A percentile compares a stretch with the other conserved stretches of the same genome.
Evolutionary conservation across 1,140 invertebrate species (phyloP).

Genomic region (Drosophila lini): DNA sequence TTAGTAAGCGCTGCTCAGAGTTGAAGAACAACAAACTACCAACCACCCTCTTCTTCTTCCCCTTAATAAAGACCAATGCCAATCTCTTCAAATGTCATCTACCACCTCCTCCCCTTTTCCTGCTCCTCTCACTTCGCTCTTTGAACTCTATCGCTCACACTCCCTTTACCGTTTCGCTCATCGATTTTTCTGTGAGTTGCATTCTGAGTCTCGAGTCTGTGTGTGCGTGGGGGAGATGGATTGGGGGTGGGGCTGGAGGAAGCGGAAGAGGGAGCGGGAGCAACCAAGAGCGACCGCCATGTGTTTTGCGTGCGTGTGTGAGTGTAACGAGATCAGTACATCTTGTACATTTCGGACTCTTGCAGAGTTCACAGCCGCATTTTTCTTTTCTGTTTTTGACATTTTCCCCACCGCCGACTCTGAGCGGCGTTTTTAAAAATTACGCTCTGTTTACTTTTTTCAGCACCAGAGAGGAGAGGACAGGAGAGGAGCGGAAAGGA

Average conservation of each 20-base stretch:
- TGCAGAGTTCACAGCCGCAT: constrained; percentile 74
- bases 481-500: constrained; percentile 2
- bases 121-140: constrained; percentile 34
- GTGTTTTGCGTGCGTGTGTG: constrained; percentile 66
- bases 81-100: constrained; percentile 56
- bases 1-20: constrained; percentile 64
- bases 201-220: constrained; percentile 22
- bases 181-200: constrained; percentile 56
- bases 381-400: constrained; percentile 63
- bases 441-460: constrained; percentile 82
- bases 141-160: constrained; percentile 58
- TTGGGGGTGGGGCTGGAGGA: constrained; percentile 23
- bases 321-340: constrained; percentile 80
- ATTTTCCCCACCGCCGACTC: constrained; percentile 71
- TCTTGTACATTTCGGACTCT: constrained; percentile 63
- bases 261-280: constrained; percentile 63
- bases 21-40: constrained; percentile 32
- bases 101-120: constrained; percentile 2
- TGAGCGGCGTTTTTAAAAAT: constrained; percentile 79
- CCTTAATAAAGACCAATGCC: constrained; percentile 31
- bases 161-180: constrained; percentile 46
- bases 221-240: constrained; percentile 16
- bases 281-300: constrained; percentile 74
- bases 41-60: constrained; percentile 17
- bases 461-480: constrained; percentile 29